A percentile compares a stretch with the other conserved stretches of the same genome.
phyloP scores from a whole-genome alignment of 2,113 vertebrate species.

The Morone saxatilis region DNA sequence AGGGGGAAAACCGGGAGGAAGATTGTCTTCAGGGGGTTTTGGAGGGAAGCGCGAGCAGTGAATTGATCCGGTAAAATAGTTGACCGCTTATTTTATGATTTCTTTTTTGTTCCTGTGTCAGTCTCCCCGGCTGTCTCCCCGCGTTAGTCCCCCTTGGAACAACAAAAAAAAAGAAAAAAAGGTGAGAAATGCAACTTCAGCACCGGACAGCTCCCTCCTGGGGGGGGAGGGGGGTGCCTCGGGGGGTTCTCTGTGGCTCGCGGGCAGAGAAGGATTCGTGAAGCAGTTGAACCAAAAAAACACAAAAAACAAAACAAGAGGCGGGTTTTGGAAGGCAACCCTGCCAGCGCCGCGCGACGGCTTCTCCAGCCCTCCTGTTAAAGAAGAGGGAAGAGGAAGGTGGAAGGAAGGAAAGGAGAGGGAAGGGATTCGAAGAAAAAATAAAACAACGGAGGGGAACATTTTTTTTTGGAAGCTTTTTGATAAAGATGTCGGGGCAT shows the following conservation, averaged over 20 bases:
- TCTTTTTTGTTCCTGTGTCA: neutral
- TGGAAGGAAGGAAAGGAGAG: conserved; percentile 33
- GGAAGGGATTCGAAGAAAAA: conserved; percentile 56
- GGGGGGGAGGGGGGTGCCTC: conserved; percentile 43
- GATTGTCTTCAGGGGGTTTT: conserved; percentile 38
- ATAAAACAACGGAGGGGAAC: conserved; percentile 7
- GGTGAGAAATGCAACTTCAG: conserved; percentile 85
- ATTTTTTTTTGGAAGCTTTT: conserved; percentile 50
- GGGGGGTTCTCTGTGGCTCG: conserved; percentile 59
- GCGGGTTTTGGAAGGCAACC: conserved; percentile 48
- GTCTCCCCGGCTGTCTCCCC: conserved; percentile 34
- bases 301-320: conserved; percentile 6
- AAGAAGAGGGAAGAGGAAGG: conserved; percentile 41
- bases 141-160: conserved; percentile 64
- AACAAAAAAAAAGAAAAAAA: neutral
- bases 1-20: conserved; percentile 8
- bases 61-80: conserved; percentile 44
- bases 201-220: conserved; percentile 87
- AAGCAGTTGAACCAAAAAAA: conserved; percentile 1
- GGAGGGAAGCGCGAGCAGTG: conserved; percentile 12
- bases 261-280: conserved; percentile 20
- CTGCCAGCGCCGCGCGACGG: conserved; percentile 47
- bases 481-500: conserved; percentile 39
- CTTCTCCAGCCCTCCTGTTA: conserved; percentile 46
- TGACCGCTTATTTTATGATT: neutral